Percentiles rank a stretch among this genome's conserved stretches.
Evolutionary conservation across 2,113 vertebrate species (phyloP).

Genomic region (Vulpes ferrilata): DNA sequence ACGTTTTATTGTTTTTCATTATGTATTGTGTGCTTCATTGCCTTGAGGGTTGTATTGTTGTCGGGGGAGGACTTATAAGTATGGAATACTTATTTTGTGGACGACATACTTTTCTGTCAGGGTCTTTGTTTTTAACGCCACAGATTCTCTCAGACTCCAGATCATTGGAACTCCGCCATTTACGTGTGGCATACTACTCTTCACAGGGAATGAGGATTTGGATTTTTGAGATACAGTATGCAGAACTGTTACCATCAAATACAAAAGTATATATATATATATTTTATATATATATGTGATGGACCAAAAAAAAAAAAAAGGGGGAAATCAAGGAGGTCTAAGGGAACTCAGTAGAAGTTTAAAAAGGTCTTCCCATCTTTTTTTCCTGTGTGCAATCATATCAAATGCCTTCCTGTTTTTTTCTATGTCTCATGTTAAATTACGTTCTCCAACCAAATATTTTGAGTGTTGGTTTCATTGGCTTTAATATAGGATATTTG

Average conservation of each 20-base stretch:
- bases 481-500: not conserved
- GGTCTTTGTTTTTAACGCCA: not conserved
- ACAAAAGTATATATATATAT: not conserved
- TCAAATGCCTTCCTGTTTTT: not conserved
- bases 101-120: constrained; percentile 17
- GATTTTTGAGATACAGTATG: not conserved
- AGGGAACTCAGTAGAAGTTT: not conserved
- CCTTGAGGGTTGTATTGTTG: constrained; percentile 81
- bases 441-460: not conserved
- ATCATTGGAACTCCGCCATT: not conserved
- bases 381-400: not conserved
- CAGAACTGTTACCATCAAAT: not conserved
- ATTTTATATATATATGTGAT: too few species aligned
- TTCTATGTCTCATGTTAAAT: not conserved
- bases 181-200: not conserved
- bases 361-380: not conserved
- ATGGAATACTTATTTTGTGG: constrained; percentile 74
- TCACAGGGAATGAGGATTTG: not conserved
- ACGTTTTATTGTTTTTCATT: constrained; percentile 90
- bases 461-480: not conserved
- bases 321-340: not conserved
- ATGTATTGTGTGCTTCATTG: constrained; percentile 88
- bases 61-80: constrained; percentile 82
- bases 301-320: not conserved
- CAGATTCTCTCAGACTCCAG: not conserved